Evolutionary conservation across 2,797 vertebrate species (phyloP).

Genomic region (Enteromius treurensis): DNA sequence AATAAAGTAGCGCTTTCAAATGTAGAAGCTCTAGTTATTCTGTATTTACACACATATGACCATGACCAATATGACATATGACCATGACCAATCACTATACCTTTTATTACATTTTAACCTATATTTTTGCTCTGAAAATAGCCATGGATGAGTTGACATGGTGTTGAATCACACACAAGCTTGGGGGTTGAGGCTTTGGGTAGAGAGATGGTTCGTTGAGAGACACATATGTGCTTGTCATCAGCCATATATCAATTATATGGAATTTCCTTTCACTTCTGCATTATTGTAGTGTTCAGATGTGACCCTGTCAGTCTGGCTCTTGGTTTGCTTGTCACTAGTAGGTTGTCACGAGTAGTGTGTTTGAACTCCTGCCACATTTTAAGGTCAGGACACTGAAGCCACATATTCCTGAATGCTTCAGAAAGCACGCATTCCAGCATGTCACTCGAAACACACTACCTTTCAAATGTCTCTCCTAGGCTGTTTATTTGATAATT

Average conservation of each 20-base stretch:
- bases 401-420: background rate
- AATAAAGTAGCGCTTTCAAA: background rate
- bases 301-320: background rate
- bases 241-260: background rate
- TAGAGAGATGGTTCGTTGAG: background rate
- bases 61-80: background rate
- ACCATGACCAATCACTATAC: background rate
- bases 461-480: background rate
- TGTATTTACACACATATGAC: background rate
- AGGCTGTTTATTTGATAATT: background rate
- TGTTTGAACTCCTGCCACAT: conserved; percentile 6
- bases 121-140: background rate
- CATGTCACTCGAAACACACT: background rate
- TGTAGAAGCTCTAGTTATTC: background rate
- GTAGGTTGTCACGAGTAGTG: background rate
- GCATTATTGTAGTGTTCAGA: background rate
- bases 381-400: background rate
- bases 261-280: background rate
- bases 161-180: background rate
- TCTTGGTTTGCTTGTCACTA: background rate
- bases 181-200: background rate
- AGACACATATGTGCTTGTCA: background rate
- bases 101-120: background rate
- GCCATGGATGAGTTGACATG: background rate
- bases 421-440: background rate